Base-by-base conservation (phyloP, 1,140 invertebrate genomes). In the Diachasmimorpha longicaudata region DNA sequence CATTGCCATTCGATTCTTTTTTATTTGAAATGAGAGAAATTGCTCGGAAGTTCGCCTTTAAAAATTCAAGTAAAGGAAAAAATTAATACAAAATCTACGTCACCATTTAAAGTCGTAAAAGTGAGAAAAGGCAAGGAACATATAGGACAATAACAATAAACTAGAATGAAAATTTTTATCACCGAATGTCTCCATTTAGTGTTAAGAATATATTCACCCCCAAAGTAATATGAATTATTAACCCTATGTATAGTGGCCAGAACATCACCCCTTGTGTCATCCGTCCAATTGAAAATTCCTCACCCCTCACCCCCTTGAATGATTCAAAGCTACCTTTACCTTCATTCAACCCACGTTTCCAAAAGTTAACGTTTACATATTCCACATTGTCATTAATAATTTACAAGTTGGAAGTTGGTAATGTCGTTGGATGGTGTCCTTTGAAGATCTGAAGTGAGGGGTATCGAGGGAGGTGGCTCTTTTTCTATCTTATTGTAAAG, bases 321-420 rank as follows among this genome's bases (percentile, higher is more conserved):
- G 19, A 63, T 63, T 63, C 19, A 63, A 63, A 0, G 58, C 0
- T 23, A 11, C 39, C 31, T 58, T 10, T 2, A 10, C 23, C 19
- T 31, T 63, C 16, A 63, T 63, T 63, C 23, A 25, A 23, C 58
- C 19, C 58, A 63, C 58, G 58, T 63, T 25, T 63, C 23, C 23
- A 31, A 25, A 63, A 25, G 23, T 63, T 25, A 25, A 4, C 21
- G 58, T 63, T 63, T 63, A 63, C 19, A 63, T 63, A 63, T 63
- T 63, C 58, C 14, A 63, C 58, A 63, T 63, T 63, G 58, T 63
- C 58, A 63, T 63, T 63, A 63, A 63, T 63, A 63, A 63, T 63
- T 63, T 10, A 63, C 1, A 25, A 10, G 58, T 63, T 3, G 58
- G 31, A 63, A 63, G 58, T 63, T 63, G 23, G 23, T 63, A 63